Evolutionary conservation across 2,888 invertebrate genomes (phyloP).

Genomic region (Drosophila birchii): DNA sequence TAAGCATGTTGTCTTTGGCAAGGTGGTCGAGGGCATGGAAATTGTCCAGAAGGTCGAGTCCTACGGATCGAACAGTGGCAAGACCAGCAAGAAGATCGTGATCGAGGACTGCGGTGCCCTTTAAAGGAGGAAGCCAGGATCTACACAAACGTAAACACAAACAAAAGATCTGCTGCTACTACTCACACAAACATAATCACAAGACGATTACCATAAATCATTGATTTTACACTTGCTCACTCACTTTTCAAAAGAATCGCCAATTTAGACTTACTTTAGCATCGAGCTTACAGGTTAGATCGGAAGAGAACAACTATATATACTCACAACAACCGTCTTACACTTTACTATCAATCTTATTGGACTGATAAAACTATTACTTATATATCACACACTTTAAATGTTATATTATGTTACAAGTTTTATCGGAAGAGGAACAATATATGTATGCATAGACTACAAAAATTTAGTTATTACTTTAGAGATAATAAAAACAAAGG

Average conservation of each 20-base stretch:
- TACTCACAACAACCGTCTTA: too few species aligned
- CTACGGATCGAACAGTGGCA: slow-evolving; percentile 3
- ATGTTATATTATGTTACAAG: neutral
- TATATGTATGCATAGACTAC: neutral
- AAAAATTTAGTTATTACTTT: neutral
- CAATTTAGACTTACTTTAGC: neutral
- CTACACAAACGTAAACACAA: neutral
- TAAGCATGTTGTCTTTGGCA: slow-evolving; percentile 2
- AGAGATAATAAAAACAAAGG: neutral
- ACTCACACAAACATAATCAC: neutral
- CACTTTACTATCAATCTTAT: too few species aligned
- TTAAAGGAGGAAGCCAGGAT: neutral
- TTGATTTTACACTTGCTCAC: neutral
- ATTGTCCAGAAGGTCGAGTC: slow-evolving; percentile 8
- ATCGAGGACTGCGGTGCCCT: slow-evolving; percentile 9
- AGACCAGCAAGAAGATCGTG: neutral
- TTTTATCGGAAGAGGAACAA: neutral
- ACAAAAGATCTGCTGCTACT: neutral
- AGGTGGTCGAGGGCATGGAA: slow-evolving; percentile 5
- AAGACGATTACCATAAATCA: neutral
- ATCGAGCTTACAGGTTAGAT: neutral
- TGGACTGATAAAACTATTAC: too few species aligned
- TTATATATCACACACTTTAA: too few species aligned
- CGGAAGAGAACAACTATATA: neutral
- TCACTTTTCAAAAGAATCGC: neutral